A percentile compares a stretch with the other conserved stretches of the same genome.
Evolutionary conservation across 2,113 vertebrate genomes (phyloP).

Genomic region (Myocastor coypus): DNA sequence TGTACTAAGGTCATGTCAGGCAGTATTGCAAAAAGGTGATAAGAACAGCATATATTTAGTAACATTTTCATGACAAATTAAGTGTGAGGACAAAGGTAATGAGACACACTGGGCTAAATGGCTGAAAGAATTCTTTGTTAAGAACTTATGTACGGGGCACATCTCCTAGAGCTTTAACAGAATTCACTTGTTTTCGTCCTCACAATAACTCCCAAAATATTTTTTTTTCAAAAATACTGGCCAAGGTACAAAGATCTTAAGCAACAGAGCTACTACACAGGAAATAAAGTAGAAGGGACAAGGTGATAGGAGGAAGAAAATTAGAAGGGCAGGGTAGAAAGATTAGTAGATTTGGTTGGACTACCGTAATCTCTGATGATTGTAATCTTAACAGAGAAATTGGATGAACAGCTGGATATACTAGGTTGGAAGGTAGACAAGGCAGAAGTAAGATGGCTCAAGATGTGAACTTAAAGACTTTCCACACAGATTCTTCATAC

Average conservation of each 20-base stretch:
- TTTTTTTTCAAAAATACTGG: not conserved
- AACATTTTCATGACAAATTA: not conserved
- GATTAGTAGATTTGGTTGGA: not conserved
- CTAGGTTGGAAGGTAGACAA: not conserved
- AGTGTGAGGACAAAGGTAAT: not conserved
- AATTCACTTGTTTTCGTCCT: not conserved
- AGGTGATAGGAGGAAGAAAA: not conserved
- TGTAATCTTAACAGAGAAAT: not conserved
- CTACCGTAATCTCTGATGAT: not conserved
- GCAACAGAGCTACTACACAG: not conserved
- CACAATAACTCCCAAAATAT: not conserved
- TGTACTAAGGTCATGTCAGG: not conserved
- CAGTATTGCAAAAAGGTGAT: not conserved
- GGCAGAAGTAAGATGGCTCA: not conserved
- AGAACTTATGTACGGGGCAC: not conserved
- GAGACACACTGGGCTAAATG: not conserved
- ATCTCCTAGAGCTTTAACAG: not conserved
- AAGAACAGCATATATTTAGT: not conserved
- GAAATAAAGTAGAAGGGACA: slow-evolving; percentile 1
- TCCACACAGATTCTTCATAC: slow-evolving; percentile 10
- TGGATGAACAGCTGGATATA: not conserved
- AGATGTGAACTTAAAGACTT: not conserved
- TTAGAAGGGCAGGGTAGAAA: not conserved
- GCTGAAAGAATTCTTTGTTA: not conserved
- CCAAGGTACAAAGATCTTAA: not conserved